Conservation (phyloP, 2,113 vertebrate genomes). For the Acrocephalus arundinaceus region DNA sequence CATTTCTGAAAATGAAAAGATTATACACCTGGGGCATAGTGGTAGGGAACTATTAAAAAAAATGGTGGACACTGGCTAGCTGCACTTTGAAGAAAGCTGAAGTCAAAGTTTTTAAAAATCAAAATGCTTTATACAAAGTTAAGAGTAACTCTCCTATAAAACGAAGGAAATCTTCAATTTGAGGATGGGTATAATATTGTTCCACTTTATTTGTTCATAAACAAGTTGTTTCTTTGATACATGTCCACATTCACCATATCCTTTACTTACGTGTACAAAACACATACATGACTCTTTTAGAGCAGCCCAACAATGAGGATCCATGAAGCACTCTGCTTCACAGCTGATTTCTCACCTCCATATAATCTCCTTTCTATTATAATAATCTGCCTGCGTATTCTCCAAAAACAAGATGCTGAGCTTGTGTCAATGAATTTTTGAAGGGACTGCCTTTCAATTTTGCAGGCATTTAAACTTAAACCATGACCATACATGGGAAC, state of each 20-base stretch:
- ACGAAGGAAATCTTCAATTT: not conserved
- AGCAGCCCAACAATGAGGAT: fast-evolving
- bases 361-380: not conserved
- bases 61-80: not conserved
- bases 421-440: not conserved
- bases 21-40: not conserved
- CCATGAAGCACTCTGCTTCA: not conserved
- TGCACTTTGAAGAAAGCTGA: not conserved
- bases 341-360: not conserved
- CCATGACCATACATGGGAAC: not conserved
- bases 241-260: not conserved
- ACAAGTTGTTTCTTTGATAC: not conserved
- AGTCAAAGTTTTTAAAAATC: not conserved
- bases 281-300: not conserved
- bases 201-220: not conserved
- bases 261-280: not conserved
- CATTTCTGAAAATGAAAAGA: not conserved
- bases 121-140: not conserved
- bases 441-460: not conserved
- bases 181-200: not conserved
- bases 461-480: not conserved
- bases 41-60: not conserved
- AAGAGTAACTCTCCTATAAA: not conserved
- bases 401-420: not conserved
- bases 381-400: not conserved